Base-by-base conservation (phyloP, 2,113 vertebrate species). In the Dipodomys ordii region DNA sequence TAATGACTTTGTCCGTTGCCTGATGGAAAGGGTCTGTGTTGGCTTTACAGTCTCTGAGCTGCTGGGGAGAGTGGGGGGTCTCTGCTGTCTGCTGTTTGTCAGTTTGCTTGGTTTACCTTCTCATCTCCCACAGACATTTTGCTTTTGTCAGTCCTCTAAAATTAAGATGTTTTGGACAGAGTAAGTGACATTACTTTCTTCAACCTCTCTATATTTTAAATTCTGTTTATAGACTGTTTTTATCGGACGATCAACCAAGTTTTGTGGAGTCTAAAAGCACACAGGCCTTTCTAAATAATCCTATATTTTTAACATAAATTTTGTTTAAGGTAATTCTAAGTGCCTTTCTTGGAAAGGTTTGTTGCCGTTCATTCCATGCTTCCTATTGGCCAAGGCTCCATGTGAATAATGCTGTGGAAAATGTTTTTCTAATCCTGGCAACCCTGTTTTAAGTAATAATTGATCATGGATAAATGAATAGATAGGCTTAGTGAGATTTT, bases 241-340 rank as follows among this genome's bases (percentile, higher is more conserved):
- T 77, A 69, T 86, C n/a, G 53, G 72, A 78, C 0, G 1, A 4
- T 44, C 28, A 65, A n/a, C 44, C 32, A 79, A 32, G 22, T 74
- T 92, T 83, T 23, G 22, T 65, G 8, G 83, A 90, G 46, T 88
- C 78, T 71, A 77, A 94, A 90, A 89, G 7, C 30, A 30, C 10
- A 46, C 1, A 46, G 20, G 65, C 20, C 35, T 92, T 90, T 83
- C 15, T 73, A 77, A 74, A 90, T 18, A 15, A 81, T 25, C 28
- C 27, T 82, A 2, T 71, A 39, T 94, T 82, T 93, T 92, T 30
- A 87, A 30, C 19, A n/a, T 82, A 79, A 93, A 85, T 95, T 88
- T 0, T 44, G 60, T 35, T 20, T 46, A 86, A 91, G 30, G 27
- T 85, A 62, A 67, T 87, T 91, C 80, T 62, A 28, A 65, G 28